A percentile compares a stretch with the other conserved stretches of the same genome.
Evolutionary conservation across 2,113 vertebrate species (phyloP).

Genomic region (Takifugu flavidus): DNA sequence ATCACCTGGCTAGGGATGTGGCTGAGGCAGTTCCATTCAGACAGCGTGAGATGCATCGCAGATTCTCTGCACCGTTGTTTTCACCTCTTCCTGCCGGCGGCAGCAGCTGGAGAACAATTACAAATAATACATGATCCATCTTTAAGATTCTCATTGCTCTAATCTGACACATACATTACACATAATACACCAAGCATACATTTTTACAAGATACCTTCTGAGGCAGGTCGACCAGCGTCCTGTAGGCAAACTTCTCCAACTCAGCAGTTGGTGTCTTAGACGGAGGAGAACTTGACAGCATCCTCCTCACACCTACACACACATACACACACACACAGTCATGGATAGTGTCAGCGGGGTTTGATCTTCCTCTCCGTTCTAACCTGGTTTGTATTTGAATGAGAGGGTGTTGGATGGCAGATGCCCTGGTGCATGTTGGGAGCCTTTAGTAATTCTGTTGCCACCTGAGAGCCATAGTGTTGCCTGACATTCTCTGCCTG

Average conservation of each 20-base stretch:
- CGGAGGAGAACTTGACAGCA: slow-evolving; percentile 43
- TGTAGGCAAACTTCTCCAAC: slow-evolving; percentile 64
- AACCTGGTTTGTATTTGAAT: slow-evolving; percentile 57
- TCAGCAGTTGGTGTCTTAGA: slow-evolving; percentile 74
- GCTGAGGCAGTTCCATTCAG: slow-evolving; percentile 78
- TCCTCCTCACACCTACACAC: slow-evolving; percentile 40
- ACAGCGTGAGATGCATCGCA: slow-evolving; percentile 81
- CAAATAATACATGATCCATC: neutral
- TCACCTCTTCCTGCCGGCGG: slow-evolving; percentile 68
- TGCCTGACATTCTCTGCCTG: slow-evolving; percentile 87
- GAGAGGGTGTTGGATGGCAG: slow-evolving; percentile 33
- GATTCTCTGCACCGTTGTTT: slow-evolving; percentile 85
- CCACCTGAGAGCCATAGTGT: slow-evolving; percentile 80
- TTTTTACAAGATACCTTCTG: slow-evolving; percentile 30
- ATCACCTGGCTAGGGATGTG: slow-evolving; percentile 80
- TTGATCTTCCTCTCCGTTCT: neutral
- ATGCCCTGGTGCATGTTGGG: slow-evolving; percentile 67
- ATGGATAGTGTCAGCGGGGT: neutral
- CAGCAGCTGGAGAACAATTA: slow-evolving; percentile 19
- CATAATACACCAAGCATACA: neutral
- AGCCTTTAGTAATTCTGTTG: slow-evolving; percentile 72
- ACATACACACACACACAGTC: slow-evolving; percentile 12
- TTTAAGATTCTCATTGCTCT: no score
- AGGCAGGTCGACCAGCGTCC: slow-evolving; percentile 34
- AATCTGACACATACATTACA: neutral